Evolutionary conservation across 2,113 vertebrate species (phyloP).

Genomic region (Lasiurus borealis): DNA sequence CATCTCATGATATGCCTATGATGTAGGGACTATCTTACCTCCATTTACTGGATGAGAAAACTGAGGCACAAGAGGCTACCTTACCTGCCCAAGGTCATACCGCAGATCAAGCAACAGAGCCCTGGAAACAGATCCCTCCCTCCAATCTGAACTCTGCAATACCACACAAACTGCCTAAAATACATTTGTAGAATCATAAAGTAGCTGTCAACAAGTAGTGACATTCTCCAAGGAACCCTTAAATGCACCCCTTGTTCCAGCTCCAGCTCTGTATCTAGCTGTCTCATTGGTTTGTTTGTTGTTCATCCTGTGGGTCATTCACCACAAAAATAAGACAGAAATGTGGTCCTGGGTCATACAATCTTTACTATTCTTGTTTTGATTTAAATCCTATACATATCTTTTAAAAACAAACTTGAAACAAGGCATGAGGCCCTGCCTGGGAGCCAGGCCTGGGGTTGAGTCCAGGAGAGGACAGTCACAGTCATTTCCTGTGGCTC

Average conservation of each 20-base stretch:
- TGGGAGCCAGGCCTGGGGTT: background rate
- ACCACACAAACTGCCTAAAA: background rate
- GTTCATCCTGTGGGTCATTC: background rate
- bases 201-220: background rate
- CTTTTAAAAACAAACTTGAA: conserved; percentile 47
- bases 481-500: background rate
- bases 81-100: background rate
- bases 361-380: background rate
- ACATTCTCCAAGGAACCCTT: background rate
- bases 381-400: background rate
- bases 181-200: background rate
- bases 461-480: background rate
- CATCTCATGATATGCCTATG: background rate
- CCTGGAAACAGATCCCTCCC: background rate
- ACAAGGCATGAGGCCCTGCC: background rate
- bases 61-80: background rate
- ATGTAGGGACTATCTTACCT: background rate
- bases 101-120: background rate
- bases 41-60: conserved; percentile 34
- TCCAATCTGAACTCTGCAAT: background rate
- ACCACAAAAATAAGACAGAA: conserved; percentile 27
- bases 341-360: background rate
- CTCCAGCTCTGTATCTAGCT: background rate
- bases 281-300: background rate
- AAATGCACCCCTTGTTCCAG: background rate